Conservation (phyloP, 2,888 invertebrate species). For the Tetanocera ferruginea region DNA sequence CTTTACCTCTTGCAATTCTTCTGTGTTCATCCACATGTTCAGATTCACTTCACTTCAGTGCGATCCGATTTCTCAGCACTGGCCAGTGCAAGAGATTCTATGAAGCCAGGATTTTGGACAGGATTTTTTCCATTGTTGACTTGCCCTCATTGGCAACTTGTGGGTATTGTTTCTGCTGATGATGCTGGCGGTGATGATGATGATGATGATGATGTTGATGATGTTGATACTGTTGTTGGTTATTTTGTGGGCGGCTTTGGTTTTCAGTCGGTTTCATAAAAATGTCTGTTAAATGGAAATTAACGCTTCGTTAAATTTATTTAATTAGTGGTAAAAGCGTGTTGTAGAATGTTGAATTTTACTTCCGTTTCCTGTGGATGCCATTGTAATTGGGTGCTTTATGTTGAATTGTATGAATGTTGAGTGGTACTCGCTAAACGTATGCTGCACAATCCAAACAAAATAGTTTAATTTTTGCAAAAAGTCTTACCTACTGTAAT, state of each 20-base stretch:
- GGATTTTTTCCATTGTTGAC: constrained; percentile 26
- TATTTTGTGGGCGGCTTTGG: neutral
- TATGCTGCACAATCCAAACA: too few relatives aligned
- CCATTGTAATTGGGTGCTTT: neutral
- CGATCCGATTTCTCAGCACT: neutral
- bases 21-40: neutral
- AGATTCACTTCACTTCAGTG: neutral
- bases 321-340: constrained; percentile 53
- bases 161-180: constrained; percentile 15
- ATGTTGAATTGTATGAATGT: too few relatives aligned
- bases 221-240: neutral
- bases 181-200: neutral
- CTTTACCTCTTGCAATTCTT: neutral
- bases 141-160: constrained; percentile 11
- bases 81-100: constrained; percentile 41
- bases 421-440: too few relatives aligned
- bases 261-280: neutral
- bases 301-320: constrained; percentile 59
- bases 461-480: too few relatives aligned
- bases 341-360: constrained; percentile 39
- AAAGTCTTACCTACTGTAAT: too few relatives aligned
- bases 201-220: constrained; percentile 3
- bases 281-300: constrained; percentile 44
- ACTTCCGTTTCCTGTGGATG: constrained; percentile 25
- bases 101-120: constrained; percentile 19